Conservation (phyloP, 2,113 vertebrate genomes). For the Syngnathoides biaculeatus region DNA sequence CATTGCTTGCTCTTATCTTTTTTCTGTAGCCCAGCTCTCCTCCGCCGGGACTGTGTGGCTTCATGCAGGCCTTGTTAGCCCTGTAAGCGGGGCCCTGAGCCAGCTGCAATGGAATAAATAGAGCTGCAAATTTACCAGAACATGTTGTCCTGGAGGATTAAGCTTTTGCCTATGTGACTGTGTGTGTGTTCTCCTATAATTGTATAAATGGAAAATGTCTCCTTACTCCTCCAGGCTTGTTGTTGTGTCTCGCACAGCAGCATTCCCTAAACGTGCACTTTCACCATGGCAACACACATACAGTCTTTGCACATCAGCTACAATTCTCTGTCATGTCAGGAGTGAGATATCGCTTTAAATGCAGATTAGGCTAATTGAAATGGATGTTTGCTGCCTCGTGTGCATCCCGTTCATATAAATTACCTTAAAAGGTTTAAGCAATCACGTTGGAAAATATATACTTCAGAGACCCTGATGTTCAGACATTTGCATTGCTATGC, state of each 20-base stretch:
- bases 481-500: constrained; percentile 17
- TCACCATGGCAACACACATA: constrained; percentile 7
- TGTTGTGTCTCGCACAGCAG: constrained; percentile 1
- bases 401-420: constrained; percentile 22
- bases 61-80: constrained; percentile 8
- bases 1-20: constrained; percentile 12
- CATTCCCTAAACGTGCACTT: neutral
- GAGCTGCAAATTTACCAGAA: constrained; percentile 41
- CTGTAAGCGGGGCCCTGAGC: constrained; percentile 22
- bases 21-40: constrained; percentile 17
- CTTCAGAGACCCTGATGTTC: neutral
- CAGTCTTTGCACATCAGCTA: constrained; percentile 1
- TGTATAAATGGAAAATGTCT: constrained; percentile 7
- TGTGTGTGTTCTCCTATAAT: neutral
- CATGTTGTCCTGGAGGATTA: constrained; percentile 37
- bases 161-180: neutral
- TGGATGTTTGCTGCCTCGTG: constrained; percentile 13
- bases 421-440: constrained; percentile 50
- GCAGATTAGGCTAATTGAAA: constrained; percentile 11
- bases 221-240: neutral
- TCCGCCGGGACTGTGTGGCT: constrained; percentile 23
- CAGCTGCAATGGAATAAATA: constrained; percentile 37
- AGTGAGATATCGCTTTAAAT: constrained; percentile 27
- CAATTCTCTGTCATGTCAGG: neutral
- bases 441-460: constrained; percentile 33